These are phyloP conservation scores for Desmodus rotundus DNA, from an alignment of 2,113 vertebrate genomes.

Conservation along the genomic window DNA sequence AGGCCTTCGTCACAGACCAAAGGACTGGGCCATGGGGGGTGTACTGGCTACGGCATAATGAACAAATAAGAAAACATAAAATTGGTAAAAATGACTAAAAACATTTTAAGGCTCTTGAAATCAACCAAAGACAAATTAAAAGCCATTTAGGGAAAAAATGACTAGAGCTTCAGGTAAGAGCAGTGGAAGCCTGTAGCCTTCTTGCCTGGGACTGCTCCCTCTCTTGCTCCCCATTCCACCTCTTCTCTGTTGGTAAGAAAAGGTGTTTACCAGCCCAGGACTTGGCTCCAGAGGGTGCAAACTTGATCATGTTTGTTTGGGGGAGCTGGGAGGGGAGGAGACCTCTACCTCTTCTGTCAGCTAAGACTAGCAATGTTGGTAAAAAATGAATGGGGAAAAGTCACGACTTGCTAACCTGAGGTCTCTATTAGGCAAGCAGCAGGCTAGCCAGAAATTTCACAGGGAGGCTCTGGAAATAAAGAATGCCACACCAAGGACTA, in stretches of 20 bases:
- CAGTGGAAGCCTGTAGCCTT: neutral
- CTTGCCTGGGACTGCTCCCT: neutral
- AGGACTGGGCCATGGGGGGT: neutral
- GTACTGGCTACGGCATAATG: rapidly evolving
- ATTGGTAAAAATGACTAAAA: neutral
- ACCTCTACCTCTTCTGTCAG: neutral
- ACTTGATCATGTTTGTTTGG: neutral
- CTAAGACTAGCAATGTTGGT: neutral
- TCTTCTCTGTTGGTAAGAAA: neutral
- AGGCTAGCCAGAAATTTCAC: too few species aligned
- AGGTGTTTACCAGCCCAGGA: neutral
- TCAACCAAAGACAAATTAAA: neutral
- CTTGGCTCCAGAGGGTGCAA: neutral
- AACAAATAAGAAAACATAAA: neutral
- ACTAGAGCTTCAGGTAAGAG: neutral
- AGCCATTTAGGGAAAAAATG: neutral
- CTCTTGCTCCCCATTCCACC: too few species aligned
- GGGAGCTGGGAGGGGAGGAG: too few species aligned
- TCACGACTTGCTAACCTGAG: neutral
- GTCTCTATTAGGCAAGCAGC: neutral
- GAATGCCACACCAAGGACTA: rapidly evolving
- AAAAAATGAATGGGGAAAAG: neutral
- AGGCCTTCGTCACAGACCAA: neutral
- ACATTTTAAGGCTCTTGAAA: neutral
- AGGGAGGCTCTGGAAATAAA: neutral